Base-by-base conservation (phyloP, 2,888 invertebrate species). In the Acrobasis consociella region DNA sequence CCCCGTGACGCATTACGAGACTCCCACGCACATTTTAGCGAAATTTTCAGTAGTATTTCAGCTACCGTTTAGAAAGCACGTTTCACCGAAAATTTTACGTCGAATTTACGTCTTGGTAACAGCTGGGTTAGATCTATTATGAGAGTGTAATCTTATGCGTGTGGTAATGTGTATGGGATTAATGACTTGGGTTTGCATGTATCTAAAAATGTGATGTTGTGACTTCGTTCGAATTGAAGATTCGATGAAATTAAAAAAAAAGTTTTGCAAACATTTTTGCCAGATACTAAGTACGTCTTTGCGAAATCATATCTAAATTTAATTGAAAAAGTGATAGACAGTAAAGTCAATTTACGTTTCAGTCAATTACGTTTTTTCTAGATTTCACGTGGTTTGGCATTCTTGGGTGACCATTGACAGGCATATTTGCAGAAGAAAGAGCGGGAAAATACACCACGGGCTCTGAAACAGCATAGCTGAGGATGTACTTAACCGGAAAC, bases 1-100 rank as follows among this genome's bases (percentile, higher is more conserved):
- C 13, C 16, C 15, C n/a, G 62, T 71, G 71, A 72, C 76, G 75
- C 72, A 74, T 76, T 39, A 63, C 60, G 39, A 72, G 81, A 15
- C 49, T 60, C 59, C 59, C 16, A 50, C 59, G 59, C 59, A 60
- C 13, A 15, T 50, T 50, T 39, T 38, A 60, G 50, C 17, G 31
- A 15, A 49, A 50, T 13, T 60, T 60, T 60, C 59, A 60, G 59
- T 60, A 60, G 59, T 60, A 60, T 50, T 60, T 50, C 50, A 60
- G 50, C n/a, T 8, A 16, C 16, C 50, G 50, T 37, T 10, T 1
- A 8, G 49, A n/a, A 50, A 60, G 50, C 59, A 60, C 37, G 59
- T 50, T 60, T 46, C 13, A 31, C 49, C 46, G 17, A 31, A 39
- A 13, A 49, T 39, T 55, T 31, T 10, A 39, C 39, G 5, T 55